Percentiles rank a stretch among this genome's conserved stretches.
These are phyloP conservation scores for Isurus oxyrinchus DNA, from an alignment of 2,113 vertebrate genomes.

Conservation along the genomic window DNA sequence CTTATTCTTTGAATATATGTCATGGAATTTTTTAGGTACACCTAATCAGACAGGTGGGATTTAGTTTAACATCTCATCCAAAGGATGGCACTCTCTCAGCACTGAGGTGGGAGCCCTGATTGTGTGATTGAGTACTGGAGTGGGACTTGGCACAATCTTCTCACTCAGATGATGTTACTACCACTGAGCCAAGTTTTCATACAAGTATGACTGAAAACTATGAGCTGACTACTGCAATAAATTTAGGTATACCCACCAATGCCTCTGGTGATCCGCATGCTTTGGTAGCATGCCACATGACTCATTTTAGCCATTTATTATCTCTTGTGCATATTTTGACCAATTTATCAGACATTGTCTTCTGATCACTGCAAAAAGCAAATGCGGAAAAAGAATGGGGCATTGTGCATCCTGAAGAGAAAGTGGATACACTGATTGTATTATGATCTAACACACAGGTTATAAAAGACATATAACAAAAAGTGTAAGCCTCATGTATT, in stretches of 20 bases:
- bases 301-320: neutral
- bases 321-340: neutral
- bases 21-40: neutral
- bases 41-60: neutral
- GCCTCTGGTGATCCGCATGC: neutral
- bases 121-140: neutral
- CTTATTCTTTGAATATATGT: neutral
- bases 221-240: neutral
- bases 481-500: neutral
- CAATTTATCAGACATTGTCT: neutral
- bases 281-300: neutral
- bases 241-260: neutral
- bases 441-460: neutral
- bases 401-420: neutral
- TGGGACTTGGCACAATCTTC: neutral
- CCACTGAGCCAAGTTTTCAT: too few species aligned
- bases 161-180: too few species aligned
- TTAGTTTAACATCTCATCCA: neutral
- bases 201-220: neutral
- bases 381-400: neutral
- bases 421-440: neutral
- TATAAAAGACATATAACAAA: neutral
- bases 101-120: neutral
- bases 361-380: neutral
- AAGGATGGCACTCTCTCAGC: neutral